Evolutionary conservation across 2,797 vertebrate species (phyloP).

Genomic region (Monodelphis domestica): DNA sequence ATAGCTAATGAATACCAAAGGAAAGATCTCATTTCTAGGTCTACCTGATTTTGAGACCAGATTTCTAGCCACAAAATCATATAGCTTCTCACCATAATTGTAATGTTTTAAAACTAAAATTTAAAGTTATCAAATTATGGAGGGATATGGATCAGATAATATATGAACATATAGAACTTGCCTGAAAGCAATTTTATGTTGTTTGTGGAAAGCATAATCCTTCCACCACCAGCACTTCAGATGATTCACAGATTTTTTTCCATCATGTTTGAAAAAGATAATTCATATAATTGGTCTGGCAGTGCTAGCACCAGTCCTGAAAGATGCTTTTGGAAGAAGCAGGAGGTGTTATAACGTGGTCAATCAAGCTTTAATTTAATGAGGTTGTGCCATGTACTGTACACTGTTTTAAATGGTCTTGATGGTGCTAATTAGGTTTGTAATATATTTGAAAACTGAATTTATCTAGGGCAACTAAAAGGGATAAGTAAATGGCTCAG

Average conservation of each 20-base stretch:
- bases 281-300: not conserved
- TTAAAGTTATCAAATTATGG: not conserved
- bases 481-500: not conserved
- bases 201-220: conserved; percentile 22
- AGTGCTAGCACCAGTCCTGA: not conserved
- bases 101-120: not conserved
- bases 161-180: not conserved
- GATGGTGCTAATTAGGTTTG: not conserved
- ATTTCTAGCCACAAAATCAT: too few relatives aligned
- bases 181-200: not conserved
- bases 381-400: not conserved
- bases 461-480: not conserved
- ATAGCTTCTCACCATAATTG: not conserved
- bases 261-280: conserved; percentile 2
- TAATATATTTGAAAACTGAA: conserved; percentile 18
- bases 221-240: not conserved
- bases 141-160: too few relatives aligned
- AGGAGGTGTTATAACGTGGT: not conserved
- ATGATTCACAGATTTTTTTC: not conserved
- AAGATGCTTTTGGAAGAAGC: not conserved
- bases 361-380: conserved; percentile 20
- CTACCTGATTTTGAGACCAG: not conserved
- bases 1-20: not conserved
- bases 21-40: not conserved
- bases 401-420: not conserved